Evolutionary conservation across 2,113 vertebrate species (phyloP).

Genomic region (Dipodomys stephensi): DNA sequence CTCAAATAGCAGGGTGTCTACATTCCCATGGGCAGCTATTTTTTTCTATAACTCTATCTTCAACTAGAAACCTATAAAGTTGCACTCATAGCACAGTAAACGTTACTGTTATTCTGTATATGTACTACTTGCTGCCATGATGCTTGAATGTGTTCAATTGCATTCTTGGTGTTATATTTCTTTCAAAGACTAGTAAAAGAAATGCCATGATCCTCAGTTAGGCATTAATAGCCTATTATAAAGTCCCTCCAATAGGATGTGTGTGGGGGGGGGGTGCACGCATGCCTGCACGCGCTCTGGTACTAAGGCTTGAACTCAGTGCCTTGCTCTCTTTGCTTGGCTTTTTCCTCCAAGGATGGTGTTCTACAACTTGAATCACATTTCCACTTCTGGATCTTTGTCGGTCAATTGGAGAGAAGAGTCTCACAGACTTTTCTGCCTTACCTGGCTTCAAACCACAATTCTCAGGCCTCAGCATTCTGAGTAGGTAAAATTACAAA

Average conservation of each 20-base stretch:
- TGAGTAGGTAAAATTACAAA: too few relatives aligned
- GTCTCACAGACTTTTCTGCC: too few relatives aligned
- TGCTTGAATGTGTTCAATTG: slow-evolving; percentile 19
- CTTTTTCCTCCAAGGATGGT: too few relatives aligned
- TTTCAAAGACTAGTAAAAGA: slow-evolving; percentile 50
- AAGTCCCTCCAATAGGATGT: background rate
- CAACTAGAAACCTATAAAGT: background rate
- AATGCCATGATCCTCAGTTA: background rate
- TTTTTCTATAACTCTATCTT: background rate
- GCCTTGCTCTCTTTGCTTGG: too few relatives aligned
- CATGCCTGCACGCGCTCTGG: too few relatives aligned
- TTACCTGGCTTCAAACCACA: too few relatives aligned
- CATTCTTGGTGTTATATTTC: background rate
- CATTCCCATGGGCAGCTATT: background rate
- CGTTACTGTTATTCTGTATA: background rate
- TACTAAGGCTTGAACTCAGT: too few relatives aligned
- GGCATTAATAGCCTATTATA: background rate
- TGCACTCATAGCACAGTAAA: background rate
- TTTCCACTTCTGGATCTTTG: too few relatives aligned
- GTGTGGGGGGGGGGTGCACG: too few relatives aligned
- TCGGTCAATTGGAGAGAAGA: too few relatives aligned
- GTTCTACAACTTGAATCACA: too few relatives aligned
- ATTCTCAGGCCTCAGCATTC: too few relatives aligned
- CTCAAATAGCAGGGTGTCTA: background rate
- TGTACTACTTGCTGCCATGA: background rate